phyloP scores from a whole-genome alignment of 2,888 invertebrate genomes.

The Stenurella melanura region DNA sequence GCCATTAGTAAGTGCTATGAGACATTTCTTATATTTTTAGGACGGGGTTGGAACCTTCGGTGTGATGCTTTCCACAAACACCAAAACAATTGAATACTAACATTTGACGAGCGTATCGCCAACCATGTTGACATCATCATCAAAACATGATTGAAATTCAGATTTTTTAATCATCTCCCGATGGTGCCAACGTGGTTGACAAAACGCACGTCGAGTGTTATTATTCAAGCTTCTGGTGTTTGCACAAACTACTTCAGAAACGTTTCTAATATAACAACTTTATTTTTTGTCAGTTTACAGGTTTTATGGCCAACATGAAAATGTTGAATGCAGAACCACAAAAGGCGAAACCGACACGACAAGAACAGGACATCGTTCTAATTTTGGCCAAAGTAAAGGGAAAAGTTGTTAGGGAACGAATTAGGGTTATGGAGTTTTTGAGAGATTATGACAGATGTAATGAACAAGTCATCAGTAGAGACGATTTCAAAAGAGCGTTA shows the following conservation, averaged over 20 bases:
- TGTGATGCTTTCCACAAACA: too few relatives aligned
- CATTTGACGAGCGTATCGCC: too few relatives aligned
- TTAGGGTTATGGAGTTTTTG: conserved; percentile 81
- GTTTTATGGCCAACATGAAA: conserved; percentile 70
- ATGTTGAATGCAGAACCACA: conserved; percentile 68
- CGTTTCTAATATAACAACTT: background rate
- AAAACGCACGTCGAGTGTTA: too few relatives aligned
- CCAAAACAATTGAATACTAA: too few relatives aligned
- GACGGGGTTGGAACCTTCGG: too few relatives aligned
- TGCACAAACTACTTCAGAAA: too few relatives aligned
- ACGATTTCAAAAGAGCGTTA: conserved; percentile 83
- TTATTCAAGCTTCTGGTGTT: too few relatives aligned
- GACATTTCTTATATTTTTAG: too few relatives aligned
- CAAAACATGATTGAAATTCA: too few relatives aligned
- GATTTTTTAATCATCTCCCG: too few relatives aligned
- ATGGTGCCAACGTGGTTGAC: too few relatives aligned
- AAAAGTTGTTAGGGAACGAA: conserved; percentile 81
- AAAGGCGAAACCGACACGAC: conserved; percentile 64
- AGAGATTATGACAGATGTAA: conserved; percentile 80
- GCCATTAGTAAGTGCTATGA: conserved; percentile 67
- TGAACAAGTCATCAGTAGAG: conserved; percentile 78
- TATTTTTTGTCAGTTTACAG: conserved; percentile 64
- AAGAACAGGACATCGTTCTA: conserved; percentile 81
- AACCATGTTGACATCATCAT: too few relatives aligned
- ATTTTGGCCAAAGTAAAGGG: conserved; percentile 85